Conservation (phyloP, 2,113 vertebrate species). For the Nannospalax galili region DNA sequence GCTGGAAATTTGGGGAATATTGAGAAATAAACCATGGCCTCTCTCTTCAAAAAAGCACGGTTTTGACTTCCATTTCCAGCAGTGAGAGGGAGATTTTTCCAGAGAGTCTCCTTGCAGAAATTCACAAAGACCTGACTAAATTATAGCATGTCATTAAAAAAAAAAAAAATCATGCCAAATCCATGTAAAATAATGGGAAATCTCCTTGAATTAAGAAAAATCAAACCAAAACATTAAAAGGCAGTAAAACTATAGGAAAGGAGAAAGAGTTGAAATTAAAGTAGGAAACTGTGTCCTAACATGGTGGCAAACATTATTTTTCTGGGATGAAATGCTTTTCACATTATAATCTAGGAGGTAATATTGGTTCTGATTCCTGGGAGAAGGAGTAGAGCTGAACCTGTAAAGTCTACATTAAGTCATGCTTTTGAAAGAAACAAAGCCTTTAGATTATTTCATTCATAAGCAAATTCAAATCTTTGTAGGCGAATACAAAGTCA, state of each 20-base stretch:
- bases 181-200: constrained; percentile 3
- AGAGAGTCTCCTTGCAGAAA: background rate
- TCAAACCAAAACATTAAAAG: background rate
- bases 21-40: background rate
- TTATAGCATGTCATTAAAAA: background rate
- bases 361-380: background rate
- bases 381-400: background rate
- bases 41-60: background rate
- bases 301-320: background rate
- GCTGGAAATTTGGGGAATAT: background rate
- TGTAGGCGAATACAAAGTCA: background rate
- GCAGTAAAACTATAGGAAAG: background rate
- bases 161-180: no score
- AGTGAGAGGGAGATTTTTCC: background rate
- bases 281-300: no score
- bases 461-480: background rate
- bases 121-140: background rate
- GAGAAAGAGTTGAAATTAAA: background rate
- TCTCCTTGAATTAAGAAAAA: constrained; percentile 33
- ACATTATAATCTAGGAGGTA: background rate
- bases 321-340: background rate
- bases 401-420: background rate
- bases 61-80: constrained; percentile 23
- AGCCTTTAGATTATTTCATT: background rate
- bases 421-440: background rate